phyloP scores from a whole-genome alignment of 2,113 vertebrate species.

The Ifrita kowaldi region DNA sequence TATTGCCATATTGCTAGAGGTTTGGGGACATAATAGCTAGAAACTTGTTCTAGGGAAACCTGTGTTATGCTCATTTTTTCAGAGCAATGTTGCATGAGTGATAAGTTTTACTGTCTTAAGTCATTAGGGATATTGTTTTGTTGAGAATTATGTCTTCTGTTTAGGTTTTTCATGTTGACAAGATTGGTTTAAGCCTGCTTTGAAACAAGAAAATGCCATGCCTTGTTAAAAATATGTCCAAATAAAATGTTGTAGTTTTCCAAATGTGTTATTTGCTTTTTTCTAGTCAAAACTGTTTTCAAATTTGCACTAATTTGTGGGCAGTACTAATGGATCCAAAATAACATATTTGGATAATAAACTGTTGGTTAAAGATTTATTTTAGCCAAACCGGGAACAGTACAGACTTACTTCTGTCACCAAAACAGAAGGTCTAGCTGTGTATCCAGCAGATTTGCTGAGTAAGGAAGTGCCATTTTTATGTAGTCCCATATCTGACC shows the following conservation, averaged over 20 bases:
- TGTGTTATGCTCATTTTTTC: neutral
- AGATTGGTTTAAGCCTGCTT: neutral
- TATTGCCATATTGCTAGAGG: neutral
- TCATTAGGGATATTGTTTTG: neutral
- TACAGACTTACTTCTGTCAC: neutral
- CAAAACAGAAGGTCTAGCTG: neutral
- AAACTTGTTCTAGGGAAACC: neutral
- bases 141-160: neutral
- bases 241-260: neutral
- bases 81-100: neutral
- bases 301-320: neutral
- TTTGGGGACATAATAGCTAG: neutral
- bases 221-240: neutral
- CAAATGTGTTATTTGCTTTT: neutral
- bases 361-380: neutral
- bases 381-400: neutral
- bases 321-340: neutral
- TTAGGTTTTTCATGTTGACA: neutral
- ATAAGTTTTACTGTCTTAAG: neutral
- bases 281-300: neutral
- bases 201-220: neutral
- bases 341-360: neutral
- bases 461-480: conserved; percentile 43
- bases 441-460: conserved; percentile 5
- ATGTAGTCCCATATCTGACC: neutral